Percentiles rank a stretch among this genome's conserved stretches.
Conservation (phyloP, 2,797 vertebrate genomes). For the Phrynocephalus forsythii region DNA sequence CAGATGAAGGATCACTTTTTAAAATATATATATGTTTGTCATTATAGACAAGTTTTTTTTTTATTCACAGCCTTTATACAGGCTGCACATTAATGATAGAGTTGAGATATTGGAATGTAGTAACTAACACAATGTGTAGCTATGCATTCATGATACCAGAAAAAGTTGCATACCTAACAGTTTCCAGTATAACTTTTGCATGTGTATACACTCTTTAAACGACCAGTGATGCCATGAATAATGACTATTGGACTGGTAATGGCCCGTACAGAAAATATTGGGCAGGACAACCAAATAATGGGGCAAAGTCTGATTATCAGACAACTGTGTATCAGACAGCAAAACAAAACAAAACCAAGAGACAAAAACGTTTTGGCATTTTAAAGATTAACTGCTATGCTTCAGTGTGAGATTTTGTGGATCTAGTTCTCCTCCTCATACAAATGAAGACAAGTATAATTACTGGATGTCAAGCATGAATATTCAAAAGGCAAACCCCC, state of each 20-base stretch:
- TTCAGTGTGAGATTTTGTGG: too few species aligned
- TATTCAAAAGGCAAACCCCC: background rate
- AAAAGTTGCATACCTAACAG: background rate
- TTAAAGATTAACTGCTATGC: too few species aligned
- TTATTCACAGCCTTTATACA: background rate
- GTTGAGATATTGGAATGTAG: background rate
- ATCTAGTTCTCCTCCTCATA: too few species aligned
- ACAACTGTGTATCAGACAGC: background rate
- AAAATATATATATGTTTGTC: background rate
- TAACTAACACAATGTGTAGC: background rate
- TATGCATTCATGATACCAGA: background rate
- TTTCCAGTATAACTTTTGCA: background rate
- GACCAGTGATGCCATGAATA: background rate
- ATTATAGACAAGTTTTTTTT: background rate
- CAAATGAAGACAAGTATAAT: too few species aligned
- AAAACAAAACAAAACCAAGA: too few species aligned
- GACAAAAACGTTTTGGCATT: too few species aligned
- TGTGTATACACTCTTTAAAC: background rate
- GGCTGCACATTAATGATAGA: background rate
- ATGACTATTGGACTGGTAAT: background rate
- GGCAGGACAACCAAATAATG: conserved; percentile 3
- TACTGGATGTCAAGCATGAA: background rate
- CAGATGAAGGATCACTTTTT: background rate
- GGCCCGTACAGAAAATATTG: background rate
- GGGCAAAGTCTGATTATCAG: background rate